Percentiles rank a stretch among this genome's conserved stretches.
These are phyloP conservation scores for Apis cerana DNA, from an alignment of 1,140 invertebrate species.

Conservation along the genomic window DNA sequence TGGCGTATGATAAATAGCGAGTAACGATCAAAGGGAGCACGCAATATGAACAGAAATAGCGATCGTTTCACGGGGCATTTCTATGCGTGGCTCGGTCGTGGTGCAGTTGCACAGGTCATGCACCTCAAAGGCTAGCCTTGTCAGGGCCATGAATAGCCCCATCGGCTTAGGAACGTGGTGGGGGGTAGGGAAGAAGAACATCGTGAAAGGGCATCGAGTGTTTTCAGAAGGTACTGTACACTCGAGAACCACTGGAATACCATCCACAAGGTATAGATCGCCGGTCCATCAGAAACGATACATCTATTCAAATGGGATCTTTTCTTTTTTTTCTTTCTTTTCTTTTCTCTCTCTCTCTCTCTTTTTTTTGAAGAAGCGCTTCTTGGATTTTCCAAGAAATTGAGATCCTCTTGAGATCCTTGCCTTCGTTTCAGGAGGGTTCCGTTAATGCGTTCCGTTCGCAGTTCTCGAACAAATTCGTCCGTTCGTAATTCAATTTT, in stretches of 20 bases:
- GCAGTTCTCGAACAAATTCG: too few species aligned
- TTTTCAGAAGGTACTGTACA: slow-evolving; percentile 53
- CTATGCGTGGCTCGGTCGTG: slow-evolving; percentile 33
- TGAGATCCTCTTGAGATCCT: not conserved
- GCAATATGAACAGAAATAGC: slow-evolving; percentile 39
- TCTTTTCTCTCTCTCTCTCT: not conserved
- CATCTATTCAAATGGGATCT: not conserved
- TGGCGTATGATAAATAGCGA: slow-evolving; percentile 20
- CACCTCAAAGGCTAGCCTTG: slow-evolving; percentile 59
- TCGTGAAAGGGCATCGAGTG: slow-evolving; percentile 52
- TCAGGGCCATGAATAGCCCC: slow-evolving; percentile 64
- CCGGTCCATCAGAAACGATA: slow-evolving; percentile 15
- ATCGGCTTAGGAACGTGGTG: slow-evolving; percentile 46
- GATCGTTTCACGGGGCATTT: slow-evolving; percentile 47
- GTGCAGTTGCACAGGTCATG: slow-evolving; percentile 59
- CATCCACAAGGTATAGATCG: slow-evolving; percentile 17
- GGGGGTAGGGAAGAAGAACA: slow-evolving; percentile 26
- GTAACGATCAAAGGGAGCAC: slow-evolving; percentile 32
- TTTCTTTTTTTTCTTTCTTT: not conserved
- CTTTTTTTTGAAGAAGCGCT: too few species aligned
- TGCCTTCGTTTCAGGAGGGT: too few species aligned
- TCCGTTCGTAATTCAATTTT: too few species aligned
- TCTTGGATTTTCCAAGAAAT: slow-evolving; percentile 1
- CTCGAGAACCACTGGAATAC: slow-evolving; percentile 7
- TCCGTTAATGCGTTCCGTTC: too few species aligned